Evolutionary conservation across 2,797 vertebrate genomes (phyloP).

Genomic region (Propithecus perrieri): DNA sequence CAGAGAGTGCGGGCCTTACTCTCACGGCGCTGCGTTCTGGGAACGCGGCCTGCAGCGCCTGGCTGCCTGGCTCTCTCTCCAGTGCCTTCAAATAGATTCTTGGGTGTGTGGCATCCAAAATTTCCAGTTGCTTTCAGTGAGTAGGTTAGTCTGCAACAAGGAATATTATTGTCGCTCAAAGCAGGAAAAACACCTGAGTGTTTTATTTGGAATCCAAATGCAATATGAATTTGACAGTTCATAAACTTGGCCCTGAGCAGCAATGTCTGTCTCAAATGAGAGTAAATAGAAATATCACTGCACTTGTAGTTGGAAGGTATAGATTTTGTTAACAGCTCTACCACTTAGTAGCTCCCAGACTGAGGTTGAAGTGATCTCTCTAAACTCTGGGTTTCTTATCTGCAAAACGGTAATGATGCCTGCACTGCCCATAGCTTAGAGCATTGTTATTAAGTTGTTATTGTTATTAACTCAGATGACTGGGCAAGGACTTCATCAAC

Average conservation of each 20-base stretch:
- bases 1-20: neutral
- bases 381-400: neutral
- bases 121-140: neutral
- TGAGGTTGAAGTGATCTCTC: neutral
- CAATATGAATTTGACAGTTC: neutral
- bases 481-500: neutral
- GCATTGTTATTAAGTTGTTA: neutral
- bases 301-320: neutral
- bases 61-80: neutral
- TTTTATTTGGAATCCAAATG: neutral
- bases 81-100: neutral
- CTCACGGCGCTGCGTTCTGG: neutral
- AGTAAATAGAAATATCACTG: neutral
- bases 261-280: neutral
- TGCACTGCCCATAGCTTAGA: neutral
- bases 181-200: neutral
- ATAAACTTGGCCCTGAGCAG: neutral
- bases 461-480: neutral
- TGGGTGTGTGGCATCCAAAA: neutral
- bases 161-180: neutral
- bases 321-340: neutral
- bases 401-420: neutral
- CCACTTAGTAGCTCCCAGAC: neutral
- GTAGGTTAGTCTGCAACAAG: neutral
- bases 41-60: neutral